Percentiles rank a stretch among this genome's conserved stretches.
Conservation (phyloP, 1,140 invertebrate species). For the Bombyx mandarina region DNA sequence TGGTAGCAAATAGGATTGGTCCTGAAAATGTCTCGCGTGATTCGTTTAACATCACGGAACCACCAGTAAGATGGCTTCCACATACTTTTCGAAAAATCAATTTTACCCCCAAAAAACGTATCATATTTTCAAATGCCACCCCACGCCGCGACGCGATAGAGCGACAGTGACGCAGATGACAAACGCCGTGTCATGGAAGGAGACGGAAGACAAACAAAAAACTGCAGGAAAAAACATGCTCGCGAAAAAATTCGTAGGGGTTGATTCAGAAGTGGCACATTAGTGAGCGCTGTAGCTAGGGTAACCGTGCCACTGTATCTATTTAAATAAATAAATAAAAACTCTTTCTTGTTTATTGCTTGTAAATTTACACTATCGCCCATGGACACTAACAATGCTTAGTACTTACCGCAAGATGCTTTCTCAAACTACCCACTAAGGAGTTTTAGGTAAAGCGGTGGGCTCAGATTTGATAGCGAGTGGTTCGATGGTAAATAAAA, state of each 20-base stretch:
- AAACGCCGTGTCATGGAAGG: slow-evolving; percentile 12
- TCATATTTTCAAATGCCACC: slow-evolving; percentile 60
- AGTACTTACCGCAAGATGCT: too few relatives aligned
- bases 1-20: too few relatives aligned
- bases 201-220: slow-evolving; percentile 52
- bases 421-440: too few relatives aligned
- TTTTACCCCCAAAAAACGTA: slow-evolving; percentile 61
- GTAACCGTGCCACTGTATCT: too few relatives aligned
- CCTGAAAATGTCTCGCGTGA: too few relatives aligned
- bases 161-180: slow-evolving; percentile 22
- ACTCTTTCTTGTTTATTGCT: too few relatives aligned
- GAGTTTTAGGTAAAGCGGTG: too few relatives aligned
- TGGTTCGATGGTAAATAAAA: too few relatives aligned
- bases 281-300: slow-evolving; percentile 33
- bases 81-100: slow-evolving; percentile 60
- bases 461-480: too few relatives aligned
- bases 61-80: slow-evolving; percentile 39
- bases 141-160: slow-evolving; percentile 38
- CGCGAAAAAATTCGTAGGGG: slow-evolving; percentile 53
- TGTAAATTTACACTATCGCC: too few relatives aligned
- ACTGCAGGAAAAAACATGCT: slow-evolving; percentile 60
- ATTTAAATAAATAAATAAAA: too few relatives aligned
- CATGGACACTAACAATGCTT: too few relatives aligned
- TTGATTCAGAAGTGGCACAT: slow-evolving; percentile 55
- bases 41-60: not conserved